phyloP scores from a whole-genome alignment of 2,888 invertebrate genomes.

The Drosophila pseudotalamancana region DNA sequence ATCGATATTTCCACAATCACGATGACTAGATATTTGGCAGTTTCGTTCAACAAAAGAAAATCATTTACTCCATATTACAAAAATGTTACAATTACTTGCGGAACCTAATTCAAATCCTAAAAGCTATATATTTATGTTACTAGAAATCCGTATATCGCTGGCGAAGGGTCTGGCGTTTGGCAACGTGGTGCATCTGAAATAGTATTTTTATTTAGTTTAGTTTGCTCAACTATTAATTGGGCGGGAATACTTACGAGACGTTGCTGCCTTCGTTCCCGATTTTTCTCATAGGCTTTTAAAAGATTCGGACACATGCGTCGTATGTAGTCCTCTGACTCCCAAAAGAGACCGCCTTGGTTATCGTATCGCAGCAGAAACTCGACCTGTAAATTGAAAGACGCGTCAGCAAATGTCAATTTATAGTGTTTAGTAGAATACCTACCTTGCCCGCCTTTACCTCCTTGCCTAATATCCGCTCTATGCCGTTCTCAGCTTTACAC shows the following conservation, averaged over 20 bases:
- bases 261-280: constrained; percentile 74
- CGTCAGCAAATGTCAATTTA: background rate
- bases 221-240: background rate
- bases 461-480: constrained; percentile 76
- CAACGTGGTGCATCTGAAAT: constrained; percentile 77
- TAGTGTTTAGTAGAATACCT: background rate
- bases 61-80: constrained; percentile 76
- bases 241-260: constrained; percentile 64
- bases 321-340: constrained; percentile 78
- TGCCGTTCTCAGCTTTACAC: constrained; percentile 77
- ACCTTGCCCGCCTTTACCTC: constrained; percentile 77
- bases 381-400: constrained; percentile 64
- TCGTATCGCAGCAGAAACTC: constrained; percentile 77
- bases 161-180: constrained; percentile 79
- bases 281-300: constrained; percentile 73
- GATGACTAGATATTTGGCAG: background rate
- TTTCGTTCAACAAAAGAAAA: constrained; percentile 74
- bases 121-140: constrained; percentile 49
- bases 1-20: constrained; percentile 5
- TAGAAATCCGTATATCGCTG: constrained; percentile 80
- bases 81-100: constrained; percentile 66
- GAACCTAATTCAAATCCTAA: constrained; percentile 63
- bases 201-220: background rate
- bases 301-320: constrained; percentile 72
- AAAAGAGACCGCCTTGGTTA: constrained; percentile 71